Conservation (phyloP, 2,113 vertebrate species). For the Gallinago jamesoni region DNA sequence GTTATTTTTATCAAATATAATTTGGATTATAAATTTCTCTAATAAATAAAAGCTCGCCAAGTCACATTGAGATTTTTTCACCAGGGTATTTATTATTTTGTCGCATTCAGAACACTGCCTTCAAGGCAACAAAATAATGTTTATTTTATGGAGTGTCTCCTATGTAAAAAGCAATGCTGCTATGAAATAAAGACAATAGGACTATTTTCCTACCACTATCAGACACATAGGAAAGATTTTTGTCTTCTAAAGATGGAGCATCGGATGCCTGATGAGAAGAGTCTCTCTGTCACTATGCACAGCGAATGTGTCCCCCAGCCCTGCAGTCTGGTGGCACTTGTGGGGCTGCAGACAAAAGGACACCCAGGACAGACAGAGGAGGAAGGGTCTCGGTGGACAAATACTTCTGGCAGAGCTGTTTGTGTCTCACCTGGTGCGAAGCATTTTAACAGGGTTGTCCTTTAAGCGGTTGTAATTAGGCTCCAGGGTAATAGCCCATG, state of each 20-base stretch:
- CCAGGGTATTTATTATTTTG: neutral
- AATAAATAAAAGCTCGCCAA: conserved; percentile 58
- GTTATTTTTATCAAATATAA: conserved; percentile 67
- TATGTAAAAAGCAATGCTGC: neutral
- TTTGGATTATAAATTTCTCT: conserved; percentile 50
- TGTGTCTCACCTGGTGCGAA: neutral
- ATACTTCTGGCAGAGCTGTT: neutral
- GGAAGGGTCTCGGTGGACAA: neutral
- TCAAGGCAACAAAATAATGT: neutral
- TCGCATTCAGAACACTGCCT: conserved; percentile 28
- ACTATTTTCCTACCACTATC: neutral
- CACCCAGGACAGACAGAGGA: rapidly evolving
- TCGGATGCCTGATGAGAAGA: rapidly evolving
- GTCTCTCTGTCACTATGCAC: neutral
- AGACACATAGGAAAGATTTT: neutral
- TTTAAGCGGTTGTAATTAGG: neutral
- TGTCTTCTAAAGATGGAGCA: neutral
- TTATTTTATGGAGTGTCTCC: neutral
- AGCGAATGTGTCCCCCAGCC: neutral
- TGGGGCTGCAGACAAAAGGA: neutral
- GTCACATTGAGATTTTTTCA: neutral
- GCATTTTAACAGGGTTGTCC: neutral
- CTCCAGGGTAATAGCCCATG: neutral
- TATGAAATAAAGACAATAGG: neutral
- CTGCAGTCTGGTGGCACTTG: neutral